phyloP scores from a whole-genome alignment of 2,113 vertebrate genomes.

The Saguinus midas region DNA sequence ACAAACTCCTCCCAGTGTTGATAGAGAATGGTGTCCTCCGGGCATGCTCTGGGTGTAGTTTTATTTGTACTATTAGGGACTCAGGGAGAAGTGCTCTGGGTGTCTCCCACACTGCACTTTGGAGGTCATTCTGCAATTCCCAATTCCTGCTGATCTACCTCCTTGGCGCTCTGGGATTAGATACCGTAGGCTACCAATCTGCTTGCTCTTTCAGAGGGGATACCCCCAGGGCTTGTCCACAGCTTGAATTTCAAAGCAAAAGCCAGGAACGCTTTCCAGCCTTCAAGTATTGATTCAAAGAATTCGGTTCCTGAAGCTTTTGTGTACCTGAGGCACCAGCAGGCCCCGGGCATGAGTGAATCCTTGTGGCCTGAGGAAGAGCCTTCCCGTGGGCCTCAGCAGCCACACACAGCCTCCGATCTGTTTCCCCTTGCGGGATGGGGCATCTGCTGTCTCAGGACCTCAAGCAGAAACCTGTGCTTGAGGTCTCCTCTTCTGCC shows the following conservation, averaged over 20 bases:
- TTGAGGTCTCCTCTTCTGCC: neutral
- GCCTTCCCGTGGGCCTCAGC: rapidly evolving
- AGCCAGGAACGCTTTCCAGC: neutral
- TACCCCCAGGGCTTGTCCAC: neutral
- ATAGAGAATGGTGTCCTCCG: neutral
- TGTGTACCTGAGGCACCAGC: rapidly evolving
- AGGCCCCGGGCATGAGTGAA: neutral
- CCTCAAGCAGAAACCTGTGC: neutral
- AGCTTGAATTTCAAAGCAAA: neutral
- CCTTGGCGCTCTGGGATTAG: neutral
- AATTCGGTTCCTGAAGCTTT: neutral
- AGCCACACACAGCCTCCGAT: too few species aligned
- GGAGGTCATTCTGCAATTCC: neutral
- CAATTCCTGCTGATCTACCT: neutral
- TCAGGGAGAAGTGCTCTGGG: neutral
- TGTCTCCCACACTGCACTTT: neutral
- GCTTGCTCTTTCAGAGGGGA: neutral
- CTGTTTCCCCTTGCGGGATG: neutral
- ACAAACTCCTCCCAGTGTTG: neutral
- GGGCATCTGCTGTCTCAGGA: neutral
- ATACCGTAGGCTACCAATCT: neutral
- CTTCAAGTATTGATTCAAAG: neutral
- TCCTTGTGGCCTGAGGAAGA: rapidly evolving
- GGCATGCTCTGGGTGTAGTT: neutral
- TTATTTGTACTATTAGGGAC: neutral